Conservation (phyloP, 64 coral and sea anemone species). For the Acropora tenuis region DNA sequence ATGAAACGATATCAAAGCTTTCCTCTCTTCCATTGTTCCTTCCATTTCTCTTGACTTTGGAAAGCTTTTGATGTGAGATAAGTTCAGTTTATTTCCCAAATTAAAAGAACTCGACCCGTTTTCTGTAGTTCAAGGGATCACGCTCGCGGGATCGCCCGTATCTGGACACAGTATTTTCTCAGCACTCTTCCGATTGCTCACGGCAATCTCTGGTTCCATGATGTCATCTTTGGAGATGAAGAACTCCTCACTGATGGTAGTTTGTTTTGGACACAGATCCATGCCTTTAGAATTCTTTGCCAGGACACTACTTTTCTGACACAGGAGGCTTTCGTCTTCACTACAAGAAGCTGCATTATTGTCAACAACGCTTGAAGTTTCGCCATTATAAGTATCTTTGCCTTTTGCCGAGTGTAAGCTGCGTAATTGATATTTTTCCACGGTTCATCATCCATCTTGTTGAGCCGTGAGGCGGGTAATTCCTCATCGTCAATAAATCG, state of each 20-base stretch:
- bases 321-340: not conserved
- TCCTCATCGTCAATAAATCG: slow-evolving; percentile 67
- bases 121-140: not conserved
- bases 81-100: not conserved
- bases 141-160: not conserved
- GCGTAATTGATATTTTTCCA: not conserved
- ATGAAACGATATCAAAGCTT: not conserved
- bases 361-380: not conserved
- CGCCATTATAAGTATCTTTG: not conserved
- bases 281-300: not conserved
- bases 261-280: not conserved
- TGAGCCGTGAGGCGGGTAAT: too few species aligned
- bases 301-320: not conserved
- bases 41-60: slow-evolving; percentile 18
- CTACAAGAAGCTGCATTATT: not conserved
- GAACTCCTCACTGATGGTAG: too few species aligned
- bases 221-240: not conserved
- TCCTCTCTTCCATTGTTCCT: not conserved
- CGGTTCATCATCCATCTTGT: not conserved
- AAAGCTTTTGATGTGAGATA: not conserved
- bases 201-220: not conserved
- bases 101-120: not conserved
- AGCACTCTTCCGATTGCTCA: not conserved
- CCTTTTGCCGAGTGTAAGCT: not conserved
- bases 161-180: not conserved